These are phyloP conservation scores for Lacanobia oleracea DNA, from an alignment of 2,888 invertebrate species.

Conservation along the genomic window DNA sequence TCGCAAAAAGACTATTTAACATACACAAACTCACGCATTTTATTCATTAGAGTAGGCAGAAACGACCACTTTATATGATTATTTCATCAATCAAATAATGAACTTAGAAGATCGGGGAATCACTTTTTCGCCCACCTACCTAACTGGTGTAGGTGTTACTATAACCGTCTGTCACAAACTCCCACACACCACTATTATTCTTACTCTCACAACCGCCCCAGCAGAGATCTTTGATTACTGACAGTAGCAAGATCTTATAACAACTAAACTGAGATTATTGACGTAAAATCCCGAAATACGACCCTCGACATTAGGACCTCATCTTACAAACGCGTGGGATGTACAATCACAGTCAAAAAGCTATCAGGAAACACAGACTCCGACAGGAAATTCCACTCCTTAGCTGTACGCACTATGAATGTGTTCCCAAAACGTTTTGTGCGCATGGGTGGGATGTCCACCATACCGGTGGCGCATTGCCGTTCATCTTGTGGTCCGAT, in stretches of 20 bases:
- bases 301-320: neutral
- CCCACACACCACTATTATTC: neutral
- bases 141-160: neutral
- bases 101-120: neutral
- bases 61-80: too few species aligned
- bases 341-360: neutral
- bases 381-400: too few species aligned
- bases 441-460: too few species aligned
- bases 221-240: neutral
- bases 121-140: neutral
- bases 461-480: too few species aligned
- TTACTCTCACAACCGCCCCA: neutral
- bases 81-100: neutral
- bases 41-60: too few species aligned
- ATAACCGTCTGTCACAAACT: neutral
- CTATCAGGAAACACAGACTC: too few species aligned
- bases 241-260: neutral
- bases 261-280: neutral
- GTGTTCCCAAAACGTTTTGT: too few species aligned
- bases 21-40: too few species aligned
- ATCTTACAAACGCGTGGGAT: constrained; percentile 10
- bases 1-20: too few species aligned
- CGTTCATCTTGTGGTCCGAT: too few species aligned
- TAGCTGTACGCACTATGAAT: too few species aligned
- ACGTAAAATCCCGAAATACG: neutral